Percentiles rank a stretch among this genome's conserved stretches.
Conservation (phyloP, 2,888 invertebrate species). For the Drosophila affinis region DNA sequence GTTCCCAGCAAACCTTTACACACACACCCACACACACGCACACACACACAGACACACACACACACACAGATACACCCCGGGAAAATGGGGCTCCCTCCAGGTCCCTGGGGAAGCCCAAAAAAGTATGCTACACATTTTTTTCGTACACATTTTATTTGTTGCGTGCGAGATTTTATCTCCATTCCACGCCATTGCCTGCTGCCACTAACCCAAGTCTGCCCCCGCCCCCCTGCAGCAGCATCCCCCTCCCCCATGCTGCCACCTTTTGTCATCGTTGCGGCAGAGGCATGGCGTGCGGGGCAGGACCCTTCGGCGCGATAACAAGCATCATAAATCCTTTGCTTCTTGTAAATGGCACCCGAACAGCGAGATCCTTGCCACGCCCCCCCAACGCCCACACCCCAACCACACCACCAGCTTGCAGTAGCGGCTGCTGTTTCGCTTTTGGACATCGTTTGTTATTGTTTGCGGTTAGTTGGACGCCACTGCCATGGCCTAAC, state of each 20-base stretch:
- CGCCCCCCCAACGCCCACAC: not conserved
- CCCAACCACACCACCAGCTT: slow-evolving; percentile 29
- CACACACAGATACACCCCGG: not conserved
- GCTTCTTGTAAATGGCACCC: slow-evolving; percentile 66
- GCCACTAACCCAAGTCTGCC: not conserved
- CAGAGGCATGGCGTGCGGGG: slow-evolving; percentile 24
- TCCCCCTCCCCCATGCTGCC: too few species aligned
- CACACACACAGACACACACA: too few species aligned
- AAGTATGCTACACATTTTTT: slow-evolving; percentile 57
- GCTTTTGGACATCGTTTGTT: slow-evolving; percentile 73
- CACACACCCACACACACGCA: not conserved
- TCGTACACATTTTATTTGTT: slow-evolving; percentile 11
- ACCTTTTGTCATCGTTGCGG: slow-evolving; percentile 78
- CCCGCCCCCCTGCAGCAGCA: not conserved
- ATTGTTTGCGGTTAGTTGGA: slow-evolving; percentile 78
- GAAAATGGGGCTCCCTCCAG: slow-evolving; percentile 2
- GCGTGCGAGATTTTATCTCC: slow-evolving; percentile 66
- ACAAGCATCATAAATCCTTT: slow-evolving; percentile 80
- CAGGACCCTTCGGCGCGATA: slow-evolving; percentile 66
- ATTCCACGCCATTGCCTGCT: slow-evolving; percentile 59
- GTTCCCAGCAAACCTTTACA: slow-evolving; percentile 16
- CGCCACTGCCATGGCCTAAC: slow-evolving; percentile 18
- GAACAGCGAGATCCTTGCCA: slow-evolving; percentile 33
- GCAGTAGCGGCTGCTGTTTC: slow-evolving; percentile 47
- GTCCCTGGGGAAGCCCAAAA: slow-evolving; percentile 30